phyloP scores from a whole-genome alignment of 2,888 invertebrate genomes.

The Yponomeuta malinellus region DNA sequence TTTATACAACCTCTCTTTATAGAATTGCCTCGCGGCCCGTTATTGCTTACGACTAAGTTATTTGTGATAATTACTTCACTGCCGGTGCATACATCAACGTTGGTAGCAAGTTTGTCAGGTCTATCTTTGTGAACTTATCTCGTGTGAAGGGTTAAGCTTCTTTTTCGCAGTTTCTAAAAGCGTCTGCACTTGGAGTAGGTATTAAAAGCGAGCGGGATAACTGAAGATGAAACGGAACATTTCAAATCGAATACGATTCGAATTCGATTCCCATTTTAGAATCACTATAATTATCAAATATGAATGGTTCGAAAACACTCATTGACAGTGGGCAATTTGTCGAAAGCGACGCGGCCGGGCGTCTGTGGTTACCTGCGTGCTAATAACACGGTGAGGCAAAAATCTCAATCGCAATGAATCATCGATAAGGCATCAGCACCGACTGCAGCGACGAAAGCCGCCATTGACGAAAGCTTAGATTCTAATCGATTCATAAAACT shows the following conservation, averaged over 20 bases:
- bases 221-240: not conserved
- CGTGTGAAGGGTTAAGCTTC: not conserved
- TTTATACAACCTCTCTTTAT: conserved; percentile 46
- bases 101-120: conserved; percentile 14
- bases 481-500: conserved; percentile 74
- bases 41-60: conserved; percentile 46
- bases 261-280: conserved; percentile 3
- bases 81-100: conserved; percentile 26
- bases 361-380: conserved; percentile 51
- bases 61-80: conserved; percentile 53
- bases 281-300: conserved; percentile 32
- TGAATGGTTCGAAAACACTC: conserved; percentile 42
- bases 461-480: conserved; percentile 76
- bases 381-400: conserved; percentile 67
- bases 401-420: conserved; percentile 73
- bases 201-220: not conserved
- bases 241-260: not conserved
- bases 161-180: not conserved
- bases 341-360: conserved; percentile 43
- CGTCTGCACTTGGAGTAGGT: not conserved
- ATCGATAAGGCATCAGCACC: conserved; percentile 60
- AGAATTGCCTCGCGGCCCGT: conserved; percentile 33
- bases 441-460: conserved; percentile 63
- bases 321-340: conserved; percentile 62
- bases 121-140: not conserved